Evolutionary conservation across 2,888 invertebrate species (phyloP).

Genomic region (Punctoribates punctum): DNA sequence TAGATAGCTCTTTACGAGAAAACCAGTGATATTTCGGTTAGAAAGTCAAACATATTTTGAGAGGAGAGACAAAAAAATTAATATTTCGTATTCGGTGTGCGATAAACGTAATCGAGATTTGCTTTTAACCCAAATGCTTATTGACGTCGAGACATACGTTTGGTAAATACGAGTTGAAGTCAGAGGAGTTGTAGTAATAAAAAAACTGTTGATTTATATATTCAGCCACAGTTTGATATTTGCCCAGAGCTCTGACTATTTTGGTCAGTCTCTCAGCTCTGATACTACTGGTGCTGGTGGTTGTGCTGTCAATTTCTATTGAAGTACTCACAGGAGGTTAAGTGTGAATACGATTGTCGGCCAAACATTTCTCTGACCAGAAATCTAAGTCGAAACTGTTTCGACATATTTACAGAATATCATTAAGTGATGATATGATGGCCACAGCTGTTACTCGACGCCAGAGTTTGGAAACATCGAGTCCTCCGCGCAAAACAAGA

Average conservation of each 20-base stretch:
- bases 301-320: not conserved
- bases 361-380: not conserved
- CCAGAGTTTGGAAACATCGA: not conserved
- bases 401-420: conserved; percentile 9
- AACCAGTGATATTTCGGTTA: not conserved
- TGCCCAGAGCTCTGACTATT: too few relatives aligned
- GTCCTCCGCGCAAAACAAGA: not conserved
- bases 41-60: conserved; percentile 15
- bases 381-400: not conserved
- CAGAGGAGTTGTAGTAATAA: not conserved
- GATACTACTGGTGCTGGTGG: not conserved
- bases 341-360: not conserved
- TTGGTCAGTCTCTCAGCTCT: too few relatives aligned
- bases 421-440: conserved; percentile 11
- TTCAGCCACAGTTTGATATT: not conserved
- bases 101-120: conserved; percentile 18
- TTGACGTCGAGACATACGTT: conserved; percentile 1
- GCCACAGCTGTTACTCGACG: not conserved
- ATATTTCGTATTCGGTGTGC: not conserved
- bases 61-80: not conserved
- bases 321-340: conserved; percentile 5
- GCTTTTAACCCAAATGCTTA: conserved; percentile 34
- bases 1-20: not conserved
- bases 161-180: conserved; percentile 1
- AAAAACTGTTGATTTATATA: conserved; percentile 23